A percentile compares a stretch with the other conserved stretches of the same genome.
phyloP scores from a whole-genome alignment of 2,888 invertebrate species.

The Leucoma salicis region DNA sequence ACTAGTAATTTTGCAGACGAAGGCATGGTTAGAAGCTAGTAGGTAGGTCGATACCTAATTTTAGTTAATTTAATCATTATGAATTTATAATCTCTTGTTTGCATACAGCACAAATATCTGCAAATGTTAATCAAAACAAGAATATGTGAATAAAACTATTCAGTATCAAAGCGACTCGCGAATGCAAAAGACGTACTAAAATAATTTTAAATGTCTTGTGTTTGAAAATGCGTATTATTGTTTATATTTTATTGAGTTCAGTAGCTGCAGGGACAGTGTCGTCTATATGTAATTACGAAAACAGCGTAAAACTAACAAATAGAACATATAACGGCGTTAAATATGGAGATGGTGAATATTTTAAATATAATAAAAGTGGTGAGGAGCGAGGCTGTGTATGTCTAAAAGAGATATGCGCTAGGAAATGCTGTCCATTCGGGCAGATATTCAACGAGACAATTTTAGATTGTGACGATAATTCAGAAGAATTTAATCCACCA shows the following conservation, averaged over 20 bases:
- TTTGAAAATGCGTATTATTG: not conserved
- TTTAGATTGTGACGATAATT: not conserved
- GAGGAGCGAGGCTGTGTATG: slow-evolving; percentile 50
- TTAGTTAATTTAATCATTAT: no score
- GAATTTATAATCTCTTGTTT: no score
- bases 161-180: not conserved
- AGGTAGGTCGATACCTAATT: no score
- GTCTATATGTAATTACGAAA: slow-evolving; percentile 14
- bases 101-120: no score
- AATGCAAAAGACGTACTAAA: not conserved
- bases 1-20: no score
- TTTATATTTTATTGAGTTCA: not conserved
- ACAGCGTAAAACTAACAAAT: slow-evolving; percentile 18
- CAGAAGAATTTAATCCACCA: slow-evolving; percentile 1
- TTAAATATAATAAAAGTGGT: slow-evolving; percentile 32
- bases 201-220: not conserved
- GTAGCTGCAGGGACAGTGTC: not conserved
- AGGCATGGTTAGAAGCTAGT: no score
- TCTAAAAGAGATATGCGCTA: slow-evolving; percentile 42
- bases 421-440: slow-evolving; percentile 61
- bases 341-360: slow-evolving; percentile 46
- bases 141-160: not conserved
- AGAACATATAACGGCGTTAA: slow-evolving; percentile 31
- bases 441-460: slow-evolving; percentile 26
- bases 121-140: not conserved